Base-by-base conservation (phyloP, 2,797 vertebrate genomes). In the Trematomus bernacchii region DNA sequence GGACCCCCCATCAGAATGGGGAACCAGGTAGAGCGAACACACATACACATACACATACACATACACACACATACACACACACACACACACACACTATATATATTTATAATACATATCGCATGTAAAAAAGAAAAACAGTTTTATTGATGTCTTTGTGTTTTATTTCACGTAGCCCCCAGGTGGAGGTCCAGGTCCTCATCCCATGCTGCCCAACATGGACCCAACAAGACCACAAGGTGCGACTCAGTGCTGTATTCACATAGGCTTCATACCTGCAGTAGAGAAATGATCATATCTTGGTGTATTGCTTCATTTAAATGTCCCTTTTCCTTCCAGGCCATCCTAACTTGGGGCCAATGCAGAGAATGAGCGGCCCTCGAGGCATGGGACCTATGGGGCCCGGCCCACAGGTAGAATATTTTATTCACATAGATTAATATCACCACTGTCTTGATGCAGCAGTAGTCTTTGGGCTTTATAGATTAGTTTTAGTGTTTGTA, bases 351-450 rank as follows among this genome's bases (percentile, higher is more conserved):
- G 98, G 98, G 71, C 97, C 97, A 59, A 99, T 99, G 97, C 98
- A 99, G 93, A 96, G 98, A 94, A 99, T 99, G 97, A 98, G 96
- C 84, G 97, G 97, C 87, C 97, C 98, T 3, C 96, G 98, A 95
- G 97, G 96, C 90, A 99, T 99, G 97, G 98, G 97, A 77, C 98
- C 98, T 14, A 99, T 99, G 97, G 98, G 97, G 48, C 98, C 98
- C 0, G 98, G 97, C 81, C 97, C 97, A 42, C 98, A 99, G 98
- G 98, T 99, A 94, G 88, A 87, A 6, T 55, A 0, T 51, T 60
- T 33, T 50, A 3, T 7, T 63, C 6, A 10, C 3, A 44, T 16
- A 10, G 1, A 62, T 51, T 57, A 37, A 57, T n/a, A 19, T 77
- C 13, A 42, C 14, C 18, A 13, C 47, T 44, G 19, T 1, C 14